These are phyloP conservation scores for Hydrotaea diabolus DNA, from an alignment of 2,888 invertebrate genomes.

Conservation along the genomic window DNA sequence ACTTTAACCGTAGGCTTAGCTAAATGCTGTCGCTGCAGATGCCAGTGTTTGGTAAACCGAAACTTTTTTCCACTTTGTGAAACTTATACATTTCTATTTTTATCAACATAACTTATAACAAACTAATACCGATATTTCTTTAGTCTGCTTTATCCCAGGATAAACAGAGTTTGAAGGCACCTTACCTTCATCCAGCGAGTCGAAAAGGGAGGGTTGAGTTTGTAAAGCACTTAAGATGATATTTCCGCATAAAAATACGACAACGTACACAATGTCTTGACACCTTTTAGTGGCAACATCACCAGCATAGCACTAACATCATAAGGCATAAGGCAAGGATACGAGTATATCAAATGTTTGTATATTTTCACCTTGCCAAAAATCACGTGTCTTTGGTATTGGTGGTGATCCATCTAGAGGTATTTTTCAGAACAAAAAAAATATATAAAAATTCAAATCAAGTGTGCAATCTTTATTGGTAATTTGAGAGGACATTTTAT, in stretches of 20 bases:
- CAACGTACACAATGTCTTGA: background rate
- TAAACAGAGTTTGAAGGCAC: background rate
- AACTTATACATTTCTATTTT: constrained; percentile 19
- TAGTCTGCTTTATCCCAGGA: background rate
- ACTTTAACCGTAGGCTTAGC: background rate
- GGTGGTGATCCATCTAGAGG: too few relatives aligned
- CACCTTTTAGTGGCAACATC: constrained; percentile 34
- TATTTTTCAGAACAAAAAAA: too few relatives aligned
- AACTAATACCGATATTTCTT: constrained; percentile 18
- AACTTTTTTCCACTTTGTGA: constrained; percentile 18
- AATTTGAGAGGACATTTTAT: too few relatives aligned
- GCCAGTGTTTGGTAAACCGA: constrained; percentile 7
- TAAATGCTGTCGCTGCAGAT: background rate
- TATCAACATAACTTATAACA: constrained; percentile 4
- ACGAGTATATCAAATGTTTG: too few relatives aligned
- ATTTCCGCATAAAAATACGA: background rate
- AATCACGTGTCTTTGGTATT: too few relatives aligned
- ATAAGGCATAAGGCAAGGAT: too few relatives aligned
- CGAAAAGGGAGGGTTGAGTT: background rate
- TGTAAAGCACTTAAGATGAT: background rate
- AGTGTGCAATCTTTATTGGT: too few relatives aligned
- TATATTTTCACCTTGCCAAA: too few relatives aligned
- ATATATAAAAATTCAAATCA: too few relatives aligned
- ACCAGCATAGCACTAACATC: too few relatives aligned
- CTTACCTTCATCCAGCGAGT: background rate